These are phyloP conservation scores for Pomatorhinus ruficollis DNA, from an alignment of 2,113 vertebrate genomes.

Conservation along the genomic window DNA sequence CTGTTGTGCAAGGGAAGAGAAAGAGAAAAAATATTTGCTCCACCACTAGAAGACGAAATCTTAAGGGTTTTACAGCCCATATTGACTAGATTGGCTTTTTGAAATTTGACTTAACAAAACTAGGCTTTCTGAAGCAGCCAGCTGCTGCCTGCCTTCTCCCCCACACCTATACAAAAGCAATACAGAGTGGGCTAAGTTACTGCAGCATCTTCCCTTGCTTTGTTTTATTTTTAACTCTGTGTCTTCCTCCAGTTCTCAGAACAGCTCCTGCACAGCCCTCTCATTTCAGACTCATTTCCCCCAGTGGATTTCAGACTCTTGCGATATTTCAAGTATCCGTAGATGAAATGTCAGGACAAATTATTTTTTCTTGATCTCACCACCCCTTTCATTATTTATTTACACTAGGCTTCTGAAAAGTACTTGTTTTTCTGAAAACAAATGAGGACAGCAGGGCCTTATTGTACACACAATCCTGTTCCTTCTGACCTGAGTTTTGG, in stretches of 20 bases:
- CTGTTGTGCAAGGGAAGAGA: background rate
- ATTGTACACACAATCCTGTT: background rate
- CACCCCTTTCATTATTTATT: background rate
- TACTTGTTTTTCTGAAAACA: background rate
- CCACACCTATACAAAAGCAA: background rate
- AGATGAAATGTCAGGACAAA: background rate
- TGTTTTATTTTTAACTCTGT: conserved; percentile 53
- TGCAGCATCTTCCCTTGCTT: conserved; percentile 12
- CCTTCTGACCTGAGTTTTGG: background rate
- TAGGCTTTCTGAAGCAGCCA: background rate
- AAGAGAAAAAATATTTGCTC: background rate
- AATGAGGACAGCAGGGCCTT: background rate
- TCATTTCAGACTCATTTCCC: background rate
- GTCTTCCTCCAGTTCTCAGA: conserved; percentile 13
- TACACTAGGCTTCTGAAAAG: background rate
- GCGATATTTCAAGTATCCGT: background rate
- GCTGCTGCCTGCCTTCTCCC: conserved; percentile 22
- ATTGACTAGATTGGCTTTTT: background rate
- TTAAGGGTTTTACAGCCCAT: background rate
- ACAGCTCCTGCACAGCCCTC: background rate
- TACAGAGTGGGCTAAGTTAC: conserved; percentile 15
- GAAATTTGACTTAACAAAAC: background rate
- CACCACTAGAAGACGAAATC: background rate
- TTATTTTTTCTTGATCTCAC: background rate
- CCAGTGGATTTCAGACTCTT: background rate